Evolutionary conservation across 1,140 invertebrate species (phyloP).

Genomic region (Catajapyx aquilonaris): DNA sequence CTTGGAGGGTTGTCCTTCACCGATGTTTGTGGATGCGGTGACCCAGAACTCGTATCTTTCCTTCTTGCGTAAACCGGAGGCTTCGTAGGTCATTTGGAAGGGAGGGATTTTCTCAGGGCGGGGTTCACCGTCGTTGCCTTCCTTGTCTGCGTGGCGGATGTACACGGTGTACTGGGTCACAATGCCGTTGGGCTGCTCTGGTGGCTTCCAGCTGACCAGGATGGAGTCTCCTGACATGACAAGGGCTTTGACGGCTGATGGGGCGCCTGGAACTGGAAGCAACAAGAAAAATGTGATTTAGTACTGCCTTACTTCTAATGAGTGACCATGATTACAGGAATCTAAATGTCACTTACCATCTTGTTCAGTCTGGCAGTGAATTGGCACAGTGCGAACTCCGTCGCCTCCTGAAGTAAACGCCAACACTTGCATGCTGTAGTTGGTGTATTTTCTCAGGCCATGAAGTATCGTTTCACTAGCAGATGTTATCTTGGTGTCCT

Average conservation of each 20-base stretch:
- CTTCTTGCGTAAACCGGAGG: slow-evolving; percentile 56
- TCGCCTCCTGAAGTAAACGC: slow-evolving; percentile 91
- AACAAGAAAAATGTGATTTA: slow-evolving; percentile 1
- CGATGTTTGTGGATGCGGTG: slow-evolving; percentile 76
- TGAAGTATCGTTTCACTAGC: slow-evolving; percentile 81
- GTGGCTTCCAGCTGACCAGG: slow-evolving; percentile 80
- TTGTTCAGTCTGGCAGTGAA: slow-evolving; percentile 87
- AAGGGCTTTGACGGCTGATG: slow-evolving; percentile 74
- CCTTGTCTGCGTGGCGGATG: slow-evolving; percentile 49
- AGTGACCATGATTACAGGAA: too few species aligned
- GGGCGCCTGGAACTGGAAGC: slow-evolving; percentile 65
- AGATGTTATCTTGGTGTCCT: slow-evolving; percentile 74
- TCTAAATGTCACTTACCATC: slow-evolving; percentile 51
- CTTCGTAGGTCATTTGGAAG: slow-evolving; percentile 52
- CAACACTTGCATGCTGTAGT: slow-evolving; percentile 90
- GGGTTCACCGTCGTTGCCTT: slow-evolving; percentile 18
- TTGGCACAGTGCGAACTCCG: slow-evolving; percentile 69
- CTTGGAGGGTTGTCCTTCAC: slow-evolving; percentile 73
- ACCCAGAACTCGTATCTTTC: slow-evolving; percentile 84
- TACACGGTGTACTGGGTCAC: slow-evolving; percentile 87
- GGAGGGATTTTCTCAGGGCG: slow-evolving; percentile 35
- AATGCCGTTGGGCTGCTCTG: slow-evolving; percentile 75
- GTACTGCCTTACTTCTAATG: too few species aligned
- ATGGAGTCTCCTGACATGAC: slow-evolving; percentile 79
- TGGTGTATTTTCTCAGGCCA: slow-evolving; percentile 83